A percentile compares a stretch with the other conserved stretches of the same genome.
Conservation (phyloP, 1,140 invertebrate genomes). For the Drosophila serrata region DNA sequence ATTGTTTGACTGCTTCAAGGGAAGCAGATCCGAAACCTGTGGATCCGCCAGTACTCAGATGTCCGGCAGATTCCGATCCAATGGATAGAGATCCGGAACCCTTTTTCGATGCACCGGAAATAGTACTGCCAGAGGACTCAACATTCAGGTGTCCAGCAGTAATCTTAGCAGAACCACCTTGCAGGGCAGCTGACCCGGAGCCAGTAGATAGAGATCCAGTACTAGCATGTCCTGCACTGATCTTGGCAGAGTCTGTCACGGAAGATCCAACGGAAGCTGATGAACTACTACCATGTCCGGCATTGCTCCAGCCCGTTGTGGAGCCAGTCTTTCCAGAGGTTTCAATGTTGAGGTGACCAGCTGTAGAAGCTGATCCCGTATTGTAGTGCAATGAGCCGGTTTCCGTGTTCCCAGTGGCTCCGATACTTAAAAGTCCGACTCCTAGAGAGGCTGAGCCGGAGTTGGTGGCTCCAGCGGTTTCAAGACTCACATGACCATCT, state of each 20-base stretch:
- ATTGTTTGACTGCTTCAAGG: not conserved
- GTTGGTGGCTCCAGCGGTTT: not conserved
- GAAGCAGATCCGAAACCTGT: constrained; percentile 5
- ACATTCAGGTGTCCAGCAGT: not conserved
- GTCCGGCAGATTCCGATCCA: constrained; percentile 7
- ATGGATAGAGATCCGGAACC: not conserved
- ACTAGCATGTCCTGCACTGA: not conserved
- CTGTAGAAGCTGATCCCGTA: constrained; percentile 1
- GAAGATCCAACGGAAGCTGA: not conserved
- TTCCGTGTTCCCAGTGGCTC: not conserved
- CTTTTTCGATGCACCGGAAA: not conserved
- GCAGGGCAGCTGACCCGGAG: not conserved
- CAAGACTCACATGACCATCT: not conserved
- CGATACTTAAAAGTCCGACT: constrained; percentile 5
- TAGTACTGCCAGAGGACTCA: not conserved
- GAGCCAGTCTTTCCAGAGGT: not conserved
- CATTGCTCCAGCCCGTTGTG: too few species aligned
- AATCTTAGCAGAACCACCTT: not conserved
- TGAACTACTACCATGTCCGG: too few species aligned
- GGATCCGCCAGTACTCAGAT: not conserved
- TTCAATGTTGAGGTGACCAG: not conserved
- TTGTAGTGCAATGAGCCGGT: not conserved
- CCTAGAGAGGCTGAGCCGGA: not conserved
- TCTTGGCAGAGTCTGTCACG: not conserved
- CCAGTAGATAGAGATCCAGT: constrained; percentile 2